Evolutionary conservation across 2,797 vertebrate genomes (phyloP).

Genomic region (Sebastes iracundus): DNA sequence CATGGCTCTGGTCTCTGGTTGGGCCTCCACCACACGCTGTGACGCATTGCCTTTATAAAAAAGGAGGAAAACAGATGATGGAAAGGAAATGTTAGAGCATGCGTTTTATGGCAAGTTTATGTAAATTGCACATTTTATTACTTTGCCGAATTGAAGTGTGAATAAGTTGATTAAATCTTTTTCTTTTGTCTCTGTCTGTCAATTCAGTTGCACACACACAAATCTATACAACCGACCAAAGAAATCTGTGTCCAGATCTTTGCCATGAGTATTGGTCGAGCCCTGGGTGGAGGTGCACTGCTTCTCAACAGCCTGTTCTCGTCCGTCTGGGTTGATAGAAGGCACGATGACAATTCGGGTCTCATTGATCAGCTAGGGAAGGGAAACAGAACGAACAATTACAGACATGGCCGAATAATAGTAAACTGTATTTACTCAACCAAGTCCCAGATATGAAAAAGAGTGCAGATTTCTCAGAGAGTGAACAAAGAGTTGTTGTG

Average conservation of each 20-base stretch:
- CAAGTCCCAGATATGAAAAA: neutral
- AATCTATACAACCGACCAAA: conserved; percentile 83
- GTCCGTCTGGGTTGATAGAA: conserved; percentile 94
- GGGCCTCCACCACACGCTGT: conserved; percentile 74
- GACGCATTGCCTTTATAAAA: conserved; percentile 89
- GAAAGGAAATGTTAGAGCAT: neutral
- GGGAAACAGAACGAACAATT: conserved; percentile 4
- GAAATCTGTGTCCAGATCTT: conserved; percentile 95
- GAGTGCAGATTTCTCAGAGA: neutral
- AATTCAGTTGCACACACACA: neutral
- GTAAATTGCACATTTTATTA: neutral
- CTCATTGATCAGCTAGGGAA: conserved; percentile 89
- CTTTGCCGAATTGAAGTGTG: neutral
- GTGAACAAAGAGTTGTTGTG: neutral
- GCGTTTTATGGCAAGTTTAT: neutral
- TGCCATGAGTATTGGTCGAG: conserved; percentile 85
- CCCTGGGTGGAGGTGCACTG: conserved; percentile 89
- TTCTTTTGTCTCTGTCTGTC: neutral
- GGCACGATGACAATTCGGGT: conserved; percentile 95
- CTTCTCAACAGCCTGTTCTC: conserved; percentile 89
- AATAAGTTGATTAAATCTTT: neutral
- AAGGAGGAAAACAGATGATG: neutral
- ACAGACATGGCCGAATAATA: neutral
- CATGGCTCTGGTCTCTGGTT: conserved; percentile 93
- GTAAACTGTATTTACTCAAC: neutral